Base-by-base conservation (phyloP, 2,113 vertebrate species). In the Sisor rabdophorus region DNA sequence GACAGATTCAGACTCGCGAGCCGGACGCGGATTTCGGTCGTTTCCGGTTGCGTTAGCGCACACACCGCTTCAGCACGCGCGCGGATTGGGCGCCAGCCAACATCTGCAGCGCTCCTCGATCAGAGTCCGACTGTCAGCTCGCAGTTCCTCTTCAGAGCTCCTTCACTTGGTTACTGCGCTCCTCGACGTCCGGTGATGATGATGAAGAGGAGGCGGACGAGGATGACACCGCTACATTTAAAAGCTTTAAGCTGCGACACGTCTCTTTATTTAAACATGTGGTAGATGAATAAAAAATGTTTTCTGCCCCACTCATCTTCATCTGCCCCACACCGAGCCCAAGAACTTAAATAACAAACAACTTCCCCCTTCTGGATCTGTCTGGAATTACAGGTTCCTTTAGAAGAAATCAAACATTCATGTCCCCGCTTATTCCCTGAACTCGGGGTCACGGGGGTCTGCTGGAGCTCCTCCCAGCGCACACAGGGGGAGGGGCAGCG, bases 351-450 rank as follows among this genome's bases (percentile, higher is more conserved):
- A 11, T 11, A 58, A 40, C 2, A 9, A 64, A 22, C 56, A 72
- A 72, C 56, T 61, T 47, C 77, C 69, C 71, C 69, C 77, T 9
- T 72, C 58, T 47, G 69, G 77, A 48, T 32, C 8, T 63, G 19
- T n/a, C 11, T 11, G 76, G 76, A 63, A 78, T 63, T 72, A 72
- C 76, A 78, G n/a, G 5, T 30, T 72, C 12, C 59, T 44, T 69
- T 9, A 28, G 12, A 59, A 44, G 6, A 44, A 4, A 44, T 44
- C 22, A 10, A 67, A 15, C 3, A 47, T n/a, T n/a, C n/a, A n/a
- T n/a, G n/a, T n/a, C n/a, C n/a, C n/a, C n/a, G n/a, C n/a, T n/a
- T n/a, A n/a, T n/a, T n/a, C n/a, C n/a, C n/a, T n/a, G n/a, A n/a
- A n/a, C n/a, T n/a, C n/a, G n/a, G n/a, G n/a, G n/a, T n/a, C n/a